Conservation (phyloP, 2,113 vertebrate species). For the Myiozetetes cayanensis region DNA sequence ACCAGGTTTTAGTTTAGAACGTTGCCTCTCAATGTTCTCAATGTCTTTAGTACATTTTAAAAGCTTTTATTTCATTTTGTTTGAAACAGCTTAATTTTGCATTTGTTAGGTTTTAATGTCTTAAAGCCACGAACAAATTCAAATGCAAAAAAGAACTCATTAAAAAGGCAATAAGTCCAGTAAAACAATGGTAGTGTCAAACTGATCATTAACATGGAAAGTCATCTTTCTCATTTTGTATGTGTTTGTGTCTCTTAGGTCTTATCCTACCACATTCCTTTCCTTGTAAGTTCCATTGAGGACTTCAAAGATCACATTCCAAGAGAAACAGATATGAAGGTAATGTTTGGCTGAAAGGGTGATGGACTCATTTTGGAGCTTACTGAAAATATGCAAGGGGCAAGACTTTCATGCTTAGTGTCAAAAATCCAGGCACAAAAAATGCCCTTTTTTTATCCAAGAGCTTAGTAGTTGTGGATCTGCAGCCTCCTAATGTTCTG, state of each 20-base stretch:
- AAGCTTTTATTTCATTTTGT: not conserved
- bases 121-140: not conserved
- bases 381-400: not conserved
- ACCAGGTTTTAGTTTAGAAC: not conserved
- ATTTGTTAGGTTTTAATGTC: not conserved
- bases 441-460: not conserved
- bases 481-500: not conserved
- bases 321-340: constrained; percentile 99
- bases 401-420: not conserved
- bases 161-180: not conserved
- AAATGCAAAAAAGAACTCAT: not conserved
- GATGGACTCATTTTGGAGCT: not conserved
- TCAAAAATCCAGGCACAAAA: not conserved
- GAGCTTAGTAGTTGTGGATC: not conserved
- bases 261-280: constrained; percentile 97
- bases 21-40: not conserved
- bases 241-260: constrained; percentile 78
- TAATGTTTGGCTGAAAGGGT: constrained; percentile 46
- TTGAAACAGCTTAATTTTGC: not conserved
- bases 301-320: constrained; percentile 99
- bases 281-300: constrained; percentile 98
- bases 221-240: not conserved
- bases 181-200: not conserved
- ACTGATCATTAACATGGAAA: not conserved
- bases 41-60: not conserved